Conservation (phyloP, 92 coral and sea anemone genomes). For the Pocillopora grandis region DNA sequence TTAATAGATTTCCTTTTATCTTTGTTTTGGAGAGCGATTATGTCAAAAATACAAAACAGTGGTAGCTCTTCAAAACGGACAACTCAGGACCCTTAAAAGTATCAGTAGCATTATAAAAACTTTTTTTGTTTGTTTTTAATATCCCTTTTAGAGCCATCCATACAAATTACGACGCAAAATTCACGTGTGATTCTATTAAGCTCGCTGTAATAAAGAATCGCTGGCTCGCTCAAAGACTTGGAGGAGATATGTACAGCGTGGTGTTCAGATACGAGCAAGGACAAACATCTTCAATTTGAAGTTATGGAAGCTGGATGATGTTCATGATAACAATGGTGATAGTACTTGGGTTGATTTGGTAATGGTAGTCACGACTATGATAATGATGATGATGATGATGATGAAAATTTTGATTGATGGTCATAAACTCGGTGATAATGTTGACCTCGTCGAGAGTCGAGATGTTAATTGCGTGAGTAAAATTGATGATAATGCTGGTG, state of each 20-base stretch:
- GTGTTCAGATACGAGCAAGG: slow-evolving; percentile 77
- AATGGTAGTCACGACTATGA: background rate
- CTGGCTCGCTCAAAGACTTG: slow-evolving; percentile 88
- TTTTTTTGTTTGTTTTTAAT: background rate
- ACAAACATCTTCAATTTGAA: background rate
- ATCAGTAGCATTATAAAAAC: no score
- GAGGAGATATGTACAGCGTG: slow-evolving; percentile 96
- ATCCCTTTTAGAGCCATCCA: slow-evolving; percentile 71
- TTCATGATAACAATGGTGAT: background rate
- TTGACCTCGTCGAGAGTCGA: background rate
- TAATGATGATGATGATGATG: background rate
- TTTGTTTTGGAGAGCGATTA: no score
- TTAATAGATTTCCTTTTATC: no score
- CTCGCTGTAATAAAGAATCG: slow-evolving; percentile 95
- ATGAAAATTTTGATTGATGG: background rate
- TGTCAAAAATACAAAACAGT: no score
- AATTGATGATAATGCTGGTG: background rate
- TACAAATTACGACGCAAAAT: slow-evolving; percentile 86
- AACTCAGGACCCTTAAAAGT: no score
- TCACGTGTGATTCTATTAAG: slow-evolving; percentile 93
- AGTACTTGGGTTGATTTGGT: background rate
- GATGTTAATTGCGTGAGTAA: background rate
- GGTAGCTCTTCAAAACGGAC: no score
- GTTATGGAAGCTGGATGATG: background rate
- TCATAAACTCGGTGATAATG: slow-evolving; percentile 13